phyloP scores from a whole-genome alignment of 2,113 vertebrate genomes.

The Brachionichthys hirsutus region DNA sequence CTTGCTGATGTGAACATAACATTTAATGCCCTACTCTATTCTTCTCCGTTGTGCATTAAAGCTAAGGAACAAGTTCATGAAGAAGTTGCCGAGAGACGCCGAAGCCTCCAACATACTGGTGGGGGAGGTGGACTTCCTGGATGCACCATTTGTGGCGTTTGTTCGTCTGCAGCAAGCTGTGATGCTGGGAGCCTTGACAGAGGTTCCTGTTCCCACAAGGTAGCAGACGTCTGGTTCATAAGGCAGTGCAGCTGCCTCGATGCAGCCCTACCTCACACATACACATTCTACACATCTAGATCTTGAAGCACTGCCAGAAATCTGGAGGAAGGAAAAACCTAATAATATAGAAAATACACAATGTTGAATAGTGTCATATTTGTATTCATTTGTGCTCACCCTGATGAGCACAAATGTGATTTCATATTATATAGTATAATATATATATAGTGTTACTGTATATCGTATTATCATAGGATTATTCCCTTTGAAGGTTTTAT shows the following conservation, averaged over 20 bases:
- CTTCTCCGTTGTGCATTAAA: slow-evolving; percentile 55
- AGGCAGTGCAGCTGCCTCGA: background rate
- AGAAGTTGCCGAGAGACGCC: slow-evolving; percentile 95
- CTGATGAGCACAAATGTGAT: too few relatives aligned
- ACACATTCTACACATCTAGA: background rate
- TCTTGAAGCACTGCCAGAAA: background rate
- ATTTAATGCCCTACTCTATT: slow-evolving; percentile 8
- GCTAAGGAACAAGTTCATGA: slow-evolving; percentile 99
- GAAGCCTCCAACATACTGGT: slow-evolving; percentile 98
- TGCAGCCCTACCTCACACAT: background rate
- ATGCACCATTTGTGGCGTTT: slow-evolving; percentile 92
- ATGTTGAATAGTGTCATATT: background rate
- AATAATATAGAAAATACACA: background rate
- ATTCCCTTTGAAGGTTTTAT: background rate
- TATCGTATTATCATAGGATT: background rate
- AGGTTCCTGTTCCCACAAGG: slow-evolving; percentile 96
- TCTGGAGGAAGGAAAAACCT: background rate
- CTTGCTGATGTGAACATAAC: slow-evolving; percentile 50
- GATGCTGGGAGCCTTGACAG: slow-evolving; percentile 94
- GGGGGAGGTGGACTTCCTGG: slow-evolving; percentile 96
- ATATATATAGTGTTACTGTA: too few relatives aligned
- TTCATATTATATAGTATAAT: too few relatives aligned
- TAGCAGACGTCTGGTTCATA: slow-evolving; percentile 51
- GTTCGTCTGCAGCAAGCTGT: slow-evolving; percentile 94
- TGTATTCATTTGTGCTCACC: background rate